Evolutionary conservation across 2,888 invertebrate species (phyloP).

Genomic region (Mimachlamys varia): DNA sequence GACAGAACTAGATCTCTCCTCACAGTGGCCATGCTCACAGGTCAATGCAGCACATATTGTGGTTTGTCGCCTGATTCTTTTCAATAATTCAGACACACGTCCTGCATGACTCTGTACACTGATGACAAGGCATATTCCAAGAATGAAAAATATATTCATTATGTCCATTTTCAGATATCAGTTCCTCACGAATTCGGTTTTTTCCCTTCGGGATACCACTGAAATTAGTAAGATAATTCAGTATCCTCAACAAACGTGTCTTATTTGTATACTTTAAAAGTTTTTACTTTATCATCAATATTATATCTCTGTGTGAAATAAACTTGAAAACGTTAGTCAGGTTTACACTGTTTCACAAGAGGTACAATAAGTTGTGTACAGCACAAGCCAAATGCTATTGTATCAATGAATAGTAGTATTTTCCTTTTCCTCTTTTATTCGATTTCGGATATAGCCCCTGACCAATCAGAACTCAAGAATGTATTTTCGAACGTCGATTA

Average conservation of each 20-base stretch:
- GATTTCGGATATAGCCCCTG: not conserved
- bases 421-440: slow-evolving; percentile 34
- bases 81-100: not conserved
- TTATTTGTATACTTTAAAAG: not conserved
- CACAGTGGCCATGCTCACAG: not conserved
- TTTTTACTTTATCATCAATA: not conserved
- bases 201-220: not conserved
- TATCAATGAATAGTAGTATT: not conserved
- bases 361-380: not conserved
- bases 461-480: slow-evolving; percentile 21
- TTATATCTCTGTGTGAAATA: not conserved
- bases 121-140: not conserved
- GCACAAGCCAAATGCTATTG: not conserved
- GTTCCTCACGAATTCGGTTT: not conserved
- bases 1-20: not conserved
- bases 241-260: too few species aligned
- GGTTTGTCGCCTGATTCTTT: not conserved
- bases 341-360: not conserved
- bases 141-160: not conserved
- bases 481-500: slow-evolving; percentile 27
- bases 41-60: slow-evolving; percentile 16
- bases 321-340: not conserved
- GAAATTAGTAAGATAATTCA: too few species aligned
- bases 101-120: not conserved
- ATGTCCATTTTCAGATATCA: not conserved